Percentiles rank a stretch among this genome's conserved stretches.
Evolutionary conservation across 2,888 invertebrate genomes (phyloP).

Genomic region (Drosophila niveifrons): DNA sequence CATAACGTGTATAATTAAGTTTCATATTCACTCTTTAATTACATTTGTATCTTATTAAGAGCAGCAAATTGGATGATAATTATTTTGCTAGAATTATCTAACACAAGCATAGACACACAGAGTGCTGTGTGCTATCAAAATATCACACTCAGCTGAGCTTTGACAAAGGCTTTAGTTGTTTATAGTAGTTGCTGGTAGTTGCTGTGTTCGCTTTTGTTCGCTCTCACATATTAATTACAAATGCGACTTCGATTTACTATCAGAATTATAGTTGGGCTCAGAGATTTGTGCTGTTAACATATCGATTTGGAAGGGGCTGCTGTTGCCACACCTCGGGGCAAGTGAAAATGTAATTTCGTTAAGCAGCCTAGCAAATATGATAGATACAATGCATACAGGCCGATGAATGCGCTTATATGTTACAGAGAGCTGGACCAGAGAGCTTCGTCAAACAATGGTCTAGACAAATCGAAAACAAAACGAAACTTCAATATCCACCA

Average conservation of each 20-base stretch:
- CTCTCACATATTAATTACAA: conserved; percentile 15
- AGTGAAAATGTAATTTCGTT: conserved; percentile 67
- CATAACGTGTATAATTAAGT: neutral
- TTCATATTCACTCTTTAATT: neutral
- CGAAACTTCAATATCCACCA: conserved; percentile 69
- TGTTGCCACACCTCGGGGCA: conserved; percentile 18
- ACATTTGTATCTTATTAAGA: neutral
- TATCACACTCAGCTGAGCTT: conserved; percentile 9
- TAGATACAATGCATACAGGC: conserved; percentile 9
- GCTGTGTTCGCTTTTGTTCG: neutral
- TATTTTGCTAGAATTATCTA: neutral
- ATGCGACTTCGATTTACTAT: neutral
- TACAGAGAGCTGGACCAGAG: conserved; percentile 24
- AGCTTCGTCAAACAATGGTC: conserved; percentile 70
- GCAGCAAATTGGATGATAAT: neutral
- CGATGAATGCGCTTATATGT: conserved; percentile 2
- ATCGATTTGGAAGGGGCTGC: conserved; percentile 43
- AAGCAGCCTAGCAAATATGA: conserved; percentile 63
- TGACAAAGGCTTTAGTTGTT: conserved; percentile 5
- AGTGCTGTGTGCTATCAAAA: conserved; percentile 8
- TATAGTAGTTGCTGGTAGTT: neutral
- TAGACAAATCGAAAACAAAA: conserved; percentile 78
- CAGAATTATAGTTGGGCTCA: conserved; percentile 2
- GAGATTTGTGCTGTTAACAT: conserved; percentile 29
- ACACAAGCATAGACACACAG: too few relatives aligned